These are phyloP conservation scores for Limosa lapponica DNA, from an alignment of 2,797 vertebrate genomes.

Conservation along the genomic window DNA sequence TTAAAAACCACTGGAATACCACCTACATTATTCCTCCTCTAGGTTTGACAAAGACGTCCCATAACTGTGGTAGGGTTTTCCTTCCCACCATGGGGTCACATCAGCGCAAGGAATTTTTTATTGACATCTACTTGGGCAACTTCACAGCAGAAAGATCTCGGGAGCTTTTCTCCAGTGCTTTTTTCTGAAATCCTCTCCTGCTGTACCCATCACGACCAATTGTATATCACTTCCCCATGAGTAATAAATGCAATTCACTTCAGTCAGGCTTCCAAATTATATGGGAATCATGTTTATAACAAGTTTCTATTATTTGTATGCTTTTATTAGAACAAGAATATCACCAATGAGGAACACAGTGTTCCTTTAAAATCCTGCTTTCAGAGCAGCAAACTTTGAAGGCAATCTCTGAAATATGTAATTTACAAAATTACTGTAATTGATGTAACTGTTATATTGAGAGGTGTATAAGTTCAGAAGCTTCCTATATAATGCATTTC, in stretches of 20 bases:
- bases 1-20: not conserved
- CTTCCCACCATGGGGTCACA: not conserved
- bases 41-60: not conserved
- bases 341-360: not conserved
- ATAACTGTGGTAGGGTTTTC: not conserved
- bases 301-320: slow-evolving; percentile 27
- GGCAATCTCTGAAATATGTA: slow-evolving; percentile 14
- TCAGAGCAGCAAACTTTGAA: not conserved
- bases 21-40: not conserved
- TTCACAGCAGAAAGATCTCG: not conserved
- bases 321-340: slow-evolving; percentile 43
- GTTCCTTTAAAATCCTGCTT: slow-evolving; percentile 22
- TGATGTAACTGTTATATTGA: slow-evolving; percentile 39
- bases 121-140: not conserved
- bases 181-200: not conserved
- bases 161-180: not conserved
- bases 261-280: not conserved
- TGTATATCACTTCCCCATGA: not conserved
- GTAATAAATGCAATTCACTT: not conserved
- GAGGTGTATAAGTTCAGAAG: slow-evolving; percentile 11
- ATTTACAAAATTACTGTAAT: slow-evolving; percentile 69
- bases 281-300: slow-evolving; percentile 12
- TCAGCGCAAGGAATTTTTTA: not conserved
- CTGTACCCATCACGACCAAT: not conserved
- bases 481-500: not conserved